Evolutionary conservation across 2,113 vertebrate species (phyloP).

Genomic region (Podarcis raffonei): DNA sequence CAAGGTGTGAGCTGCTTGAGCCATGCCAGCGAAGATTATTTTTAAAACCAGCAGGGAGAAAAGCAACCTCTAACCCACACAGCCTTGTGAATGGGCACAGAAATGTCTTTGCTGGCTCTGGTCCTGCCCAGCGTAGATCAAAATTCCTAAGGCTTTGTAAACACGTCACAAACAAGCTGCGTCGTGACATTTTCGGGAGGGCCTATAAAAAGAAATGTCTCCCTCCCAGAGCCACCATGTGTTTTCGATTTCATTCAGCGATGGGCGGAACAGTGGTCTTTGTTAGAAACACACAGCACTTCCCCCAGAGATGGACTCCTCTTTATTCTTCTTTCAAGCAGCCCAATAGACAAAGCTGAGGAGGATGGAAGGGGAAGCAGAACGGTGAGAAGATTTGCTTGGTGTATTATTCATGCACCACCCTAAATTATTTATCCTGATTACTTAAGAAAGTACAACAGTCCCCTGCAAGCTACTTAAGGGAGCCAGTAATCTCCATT

Average conservation of each 20-base stretch:
- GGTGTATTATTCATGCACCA: neutral
- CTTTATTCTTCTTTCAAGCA: constrained; percentile 14
- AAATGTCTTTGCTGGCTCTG: neutral
- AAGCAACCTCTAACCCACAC: no score
- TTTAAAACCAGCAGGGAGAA: constrained; percentile 19
- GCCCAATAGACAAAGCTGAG: rapidly evolving
- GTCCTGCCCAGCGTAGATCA: neutral
- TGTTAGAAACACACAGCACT: constrained; percentile 55
- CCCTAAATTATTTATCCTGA: neutral
- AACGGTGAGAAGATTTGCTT: neutral
- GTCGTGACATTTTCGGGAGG: constrained; percentile 76
- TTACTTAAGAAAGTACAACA: neutral
- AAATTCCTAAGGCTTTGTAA: constrained; percentile 66
- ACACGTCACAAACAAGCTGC: constrained; percentile 55
- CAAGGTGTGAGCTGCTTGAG: neutral
- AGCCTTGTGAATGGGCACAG: constrained; percentile 5
- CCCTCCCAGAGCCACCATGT: constrained; percentile 69
- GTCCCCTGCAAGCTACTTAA: neutral
- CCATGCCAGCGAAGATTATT: neutral
- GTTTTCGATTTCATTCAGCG: constrained; percentile 69
- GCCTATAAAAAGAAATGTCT: constrained; percentile 67
- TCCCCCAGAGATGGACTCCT: constrained; percentile 49
- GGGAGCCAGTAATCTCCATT: neutral
- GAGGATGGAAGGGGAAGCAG: constrained; percentile 1
- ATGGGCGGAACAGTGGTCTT: constrained; percentile 54